phyloP scores from a whole-genome alignment of 2,888 invertebrate species.

The Meta bourneti region DNA sequence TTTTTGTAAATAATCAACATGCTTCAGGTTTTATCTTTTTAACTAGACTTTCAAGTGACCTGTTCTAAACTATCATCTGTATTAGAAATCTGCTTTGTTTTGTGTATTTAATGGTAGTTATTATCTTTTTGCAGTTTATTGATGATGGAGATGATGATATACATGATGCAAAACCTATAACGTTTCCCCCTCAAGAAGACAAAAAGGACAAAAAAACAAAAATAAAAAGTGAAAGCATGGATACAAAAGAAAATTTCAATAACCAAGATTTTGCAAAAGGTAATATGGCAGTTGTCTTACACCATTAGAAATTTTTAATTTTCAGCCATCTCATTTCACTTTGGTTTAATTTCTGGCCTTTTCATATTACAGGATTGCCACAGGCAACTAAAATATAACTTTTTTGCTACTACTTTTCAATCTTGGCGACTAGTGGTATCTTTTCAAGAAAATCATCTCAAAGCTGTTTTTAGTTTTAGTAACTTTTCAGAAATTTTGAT shows the following conservation, averaged over 20 bases:
- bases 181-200: conserved; percentile 25
- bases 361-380: too few species aligned
- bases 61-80: not conserved
- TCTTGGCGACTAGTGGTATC: too few species aligned
- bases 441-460: too few species aligned
- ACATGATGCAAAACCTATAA: conserved; percentile 18
- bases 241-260: conserved; percentile 10
- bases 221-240: conserved; percentile 11
- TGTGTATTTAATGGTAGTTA: not conserved
- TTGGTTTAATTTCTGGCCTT: too few species aligned
- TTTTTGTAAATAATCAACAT: not conserved
- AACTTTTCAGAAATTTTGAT: too few species aligned
- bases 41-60: too few species aligned
- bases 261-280: conserved; percentile 63
- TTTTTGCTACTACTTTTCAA: too few species aligned
- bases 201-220: conserved; percentile 26
- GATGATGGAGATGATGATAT: conserved; percentile 56
- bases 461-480: too few species aligned
- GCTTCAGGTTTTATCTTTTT: too few species aligned
- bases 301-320: too few species aligned
- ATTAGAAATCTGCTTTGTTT: not conserved
- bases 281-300: not conserved
- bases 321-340: too few species aligned
- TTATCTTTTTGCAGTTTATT: conserved; percentile 58
- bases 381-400: too few species aligned